A percentile compares a stretch with the other conserved stretches of the same genome.
These are phyloP conservation scores for Zelostemma sp. DNA, from an alignment of 1,140 invertebrate genomes.

Conservation along the genomic window DNA sequence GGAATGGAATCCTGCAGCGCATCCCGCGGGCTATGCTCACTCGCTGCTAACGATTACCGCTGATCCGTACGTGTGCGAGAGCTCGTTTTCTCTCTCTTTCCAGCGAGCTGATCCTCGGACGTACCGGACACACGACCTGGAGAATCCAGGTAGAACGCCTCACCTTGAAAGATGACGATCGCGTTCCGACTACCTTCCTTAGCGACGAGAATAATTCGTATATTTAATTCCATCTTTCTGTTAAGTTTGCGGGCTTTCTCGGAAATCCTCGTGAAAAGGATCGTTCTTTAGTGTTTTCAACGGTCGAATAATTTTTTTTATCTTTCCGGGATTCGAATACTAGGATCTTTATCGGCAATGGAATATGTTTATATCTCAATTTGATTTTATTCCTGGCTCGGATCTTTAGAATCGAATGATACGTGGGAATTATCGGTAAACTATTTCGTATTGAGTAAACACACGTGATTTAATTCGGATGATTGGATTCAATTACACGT, in stretches of 20 bases:
- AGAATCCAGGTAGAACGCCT: conserved; percentile 49
- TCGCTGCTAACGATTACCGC: conserved; percentile 21
- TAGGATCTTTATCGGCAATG: no score
- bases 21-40: conserved; percentile 45
- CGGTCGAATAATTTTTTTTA: no score
- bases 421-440: neutral
- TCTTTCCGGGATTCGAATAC: no score
- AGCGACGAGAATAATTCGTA: conserved; percentile 23
- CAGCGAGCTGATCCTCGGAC: conserved; percentile 43
- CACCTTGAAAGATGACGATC: conserved; percentile 48
- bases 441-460: conserved; percentile 6
- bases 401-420: neutral
- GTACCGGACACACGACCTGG: conserved; percentile 49
- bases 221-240: neutral
- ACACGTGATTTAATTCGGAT: conserved; percentile 5
- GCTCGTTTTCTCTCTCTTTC: conserved; percentile 39
- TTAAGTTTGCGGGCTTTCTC: no score
- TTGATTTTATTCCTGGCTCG: neutral
- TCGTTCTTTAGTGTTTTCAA: no score
- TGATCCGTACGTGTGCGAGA: conserved; percentile 13
- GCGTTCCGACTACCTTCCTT: conserved; percentile 44
- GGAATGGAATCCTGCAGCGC: conserved; percentile 45
- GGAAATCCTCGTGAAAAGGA: no score
- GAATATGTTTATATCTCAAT: neutral
- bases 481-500: conserved; percentile 28